Base-by-base conservation (phyloP, 2,888 invertebrate genomes). In the Scrobipalpa costella region DNA sequence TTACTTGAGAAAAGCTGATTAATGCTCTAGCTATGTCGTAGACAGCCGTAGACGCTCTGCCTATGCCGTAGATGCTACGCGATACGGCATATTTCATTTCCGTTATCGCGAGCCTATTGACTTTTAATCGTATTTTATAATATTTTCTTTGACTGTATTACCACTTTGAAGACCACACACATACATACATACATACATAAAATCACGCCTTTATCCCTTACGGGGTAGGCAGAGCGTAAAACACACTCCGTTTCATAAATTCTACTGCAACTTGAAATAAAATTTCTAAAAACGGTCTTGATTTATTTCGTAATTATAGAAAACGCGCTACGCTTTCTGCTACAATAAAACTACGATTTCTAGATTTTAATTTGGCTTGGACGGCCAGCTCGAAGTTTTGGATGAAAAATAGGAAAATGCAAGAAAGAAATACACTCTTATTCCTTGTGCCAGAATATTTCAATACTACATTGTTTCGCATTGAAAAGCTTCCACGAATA, bases 361-460 rank as follows among this genome's bases (percentile, higher is more conserved):
- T n/a, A 1, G 44, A 9, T 44, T 44, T 44, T 44, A 44, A 44
- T 44, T 44, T 44, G 44, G 44, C 44, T 44, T 44, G 36, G 58
- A n/a, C 44, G 44, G n/a, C 44, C n/a, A n/a, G n/a, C 44, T 15
- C 44, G 44, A 44, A 44, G 44, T n/a, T 15, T 44, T 44, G 44
- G 44, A 44, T 44, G 44, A 44, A 44, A 44, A 15, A 44, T 44
- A n/a, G 7, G 9, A n/a, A 9, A 44, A 44, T 44, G n/a, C 27
- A 44, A 44, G 15, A 15, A 44, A 44, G 44, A 44, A 44, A 44
- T 44, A 44, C 44, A 44, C 15, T 44, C 44, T n/a, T 5, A 9
- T 44, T n/a, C 44, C 44, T 44, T 15, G 44, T 9, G 44, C 44
- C 15, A 44, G 44, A 44, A 44, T 44, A 44, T 44, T 15, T 1